Evolutionary conservation across 2,888 invertebrate species (phyloP).

Genomic region (Leptinotarsa juncta): DNA sequence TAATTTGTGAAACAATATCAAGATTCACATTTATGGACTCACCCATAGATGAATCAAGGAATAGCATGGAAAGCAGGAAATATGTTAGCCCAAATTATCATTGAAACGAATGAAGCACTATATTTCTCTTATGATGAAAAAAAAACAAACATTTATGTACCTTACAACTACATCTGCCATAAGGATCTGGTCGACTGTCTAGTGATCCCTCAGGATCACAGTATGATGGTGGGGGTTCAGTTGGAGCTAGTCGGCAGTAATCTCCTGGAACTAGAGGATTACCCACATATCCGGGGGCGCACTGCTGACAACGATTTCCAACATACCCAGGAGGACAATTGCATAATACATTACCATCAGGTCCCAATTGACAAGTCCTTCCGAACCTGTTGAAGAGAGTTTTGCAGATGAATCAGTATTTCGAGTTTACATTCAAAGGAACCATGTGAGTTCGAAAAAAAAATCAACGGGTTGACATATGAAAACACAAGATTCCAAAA

Average conservation of each 20-base stretch:
- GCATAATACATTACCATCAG: conserved; percentile 81
- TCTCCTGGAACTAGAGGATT: conserved; percentile 83
- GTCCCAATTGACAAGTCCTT: conserved; percentile 79
- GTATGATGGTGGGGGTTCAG: conserved; percentile 43
- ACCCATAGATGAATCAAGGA: conserved; percentile 17
- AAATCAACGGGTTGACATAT: too few relatives aligned
- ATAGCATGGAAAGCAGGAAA: conserved; percentile 30
- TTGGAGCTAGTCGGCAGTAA: conserved; percentile 71
- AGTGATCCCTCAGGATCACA: conserved; percentile 85
- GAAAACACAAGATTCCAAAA: too few relatives aligned
- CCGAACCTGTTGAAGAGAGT: conserved; percentile 73
- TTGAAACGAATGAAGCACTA: too few relatives aligned
- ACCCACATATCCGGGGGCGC: conserved; percentile 83
- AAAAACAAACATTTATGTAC: conserved; percentile 63
- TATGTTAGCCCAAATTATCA: neutral
- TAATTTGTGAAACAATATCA: neutral
- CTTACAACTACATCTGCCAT: conserved; percentile 77
- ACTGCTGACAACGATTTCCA: conserved; percentile 82
- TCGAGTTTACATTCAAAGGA: too few relatives aligned
- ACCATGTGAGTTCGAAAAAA: too few relatives aligned
- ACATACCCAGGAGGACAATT: conserved; percentile 83
- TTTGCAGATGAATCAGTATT: too few relatives aligned
- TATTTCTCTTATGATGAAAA: neutral
- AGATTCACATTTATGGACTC: conserved; percentile 9
- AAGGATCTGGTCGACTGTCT: conserved; percentile 63